These are phyloP conservation scores for Sialia sialis DNA, from an alignment of 2,113 vertebrate genomes.

Conservation along the genomic window DNA sequence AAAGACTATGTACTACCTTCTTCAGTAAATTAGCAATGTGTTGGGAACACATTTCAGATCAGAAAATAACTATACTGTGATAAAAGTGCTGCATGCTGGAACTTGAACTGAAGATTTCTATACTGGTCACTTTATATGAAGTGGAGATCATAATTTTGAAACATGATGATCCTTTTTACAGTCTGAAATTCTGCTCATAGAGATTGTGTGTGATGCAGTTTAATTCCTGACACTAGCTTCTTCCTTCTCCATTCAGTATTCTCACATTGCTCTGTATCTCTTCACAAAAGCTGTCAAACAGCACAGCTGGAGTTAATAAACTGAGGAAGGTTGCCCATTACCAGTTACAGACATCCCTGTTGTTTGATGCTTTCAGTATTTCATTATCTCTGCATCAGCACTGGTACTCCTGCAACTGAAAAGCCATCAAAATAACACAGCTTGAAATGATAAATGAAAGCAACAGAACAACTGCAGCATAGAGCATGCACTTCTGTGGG, in stretches of 20 bases:
- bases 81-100: not conserved
- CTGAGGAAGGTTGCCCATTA: constrained; percentile 74
- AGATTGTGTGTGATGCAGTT: not conserved
- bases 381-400: constrained; percentile 79
- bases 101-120: not conserved
- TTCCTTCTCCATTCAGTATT: constrained; percentile 60
- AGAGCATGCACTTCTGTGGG: constrained; percentile 39
- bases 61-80: not conserved
- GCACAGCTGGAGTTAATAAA: constrained; percentile 79
- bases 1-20: not conserved
- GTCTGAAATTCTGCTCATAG: not conserved
- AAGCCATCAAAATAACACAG: constrained; percentile 77
- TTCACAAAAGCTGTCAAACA: constrained; percentile 70
- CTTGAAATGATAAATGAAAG: constrained; percentile 80
- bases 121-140: not conserved
- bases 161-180: not conserved
- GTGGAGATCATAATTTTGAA: not conserved
- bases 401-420: constrained; percentile 67
- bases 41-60: not conserved
- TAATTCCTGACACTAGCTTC: constrained; percentile 50
- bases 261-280: constrained; percentile 23
- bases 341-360: constrained; percentile 67
- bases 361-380: constrained; percentile 75
- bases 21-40: not conserved
- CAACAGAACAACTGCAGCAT: constrained; percentile 44